Evolutionary conservation across 2,113 vertebrate species (phyloP).

Genomic region (Mobula birostris): DNA sequence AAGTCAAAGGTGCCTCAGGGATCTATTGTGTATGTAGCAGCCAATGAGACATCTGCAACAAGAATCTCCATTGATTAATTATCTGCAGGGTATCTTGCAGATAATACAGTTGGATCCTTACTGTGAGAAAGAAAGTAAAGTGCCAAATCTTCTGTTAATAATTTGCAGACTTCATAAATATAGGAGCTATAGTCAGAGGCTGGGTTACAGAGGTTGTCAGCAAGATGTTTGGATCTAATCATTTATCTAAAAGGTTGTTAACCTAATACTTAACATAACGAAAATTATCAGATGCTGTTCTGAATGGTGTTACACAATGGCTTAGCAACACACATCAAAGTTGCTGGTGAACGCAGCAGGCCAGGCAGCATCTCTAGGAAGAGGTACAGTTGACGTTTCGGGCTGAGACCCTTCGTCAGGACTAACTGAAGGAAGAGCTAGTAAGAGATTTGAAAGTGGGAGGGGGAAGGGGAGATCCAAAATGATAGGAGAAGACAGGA

Average conservation of each 20-base stretch:
- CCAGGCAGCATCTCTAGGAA: too few relatives aligned
- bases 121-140: background rate
- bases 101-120: background rate
- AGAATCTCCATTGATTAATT: background rate
- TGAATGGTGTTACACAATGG: background rate
- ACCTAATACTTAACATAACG: background rate
- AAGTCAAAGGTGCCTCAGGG: background rate
- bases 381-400: too few relatives aligned
- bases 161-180: background rate
- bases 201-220: background rate
- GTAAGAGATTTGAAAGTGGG: too few relatives aligned
- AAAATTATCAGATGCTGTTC: background rate
- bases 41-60: background rate
- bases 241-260: background rate
- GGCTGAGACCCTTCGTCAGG: too few relatives aligned
- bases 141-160: background rate
- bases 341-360: too few relatives aligned
- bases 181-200: background rate
- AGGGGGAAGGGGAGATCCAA: too few relatives aligned
- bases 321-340: background rate
- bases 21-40: background rate
- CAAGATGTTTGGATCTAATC: background rate
- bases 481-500: too few relatives aligned
- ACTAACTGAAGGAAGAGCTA: too few relatives aligned
- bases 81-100: background rate